Base-by-base conservation (phyloP, 2,797 vertebrate genomes). In the Pseudomugil gertrudae region DNA sequence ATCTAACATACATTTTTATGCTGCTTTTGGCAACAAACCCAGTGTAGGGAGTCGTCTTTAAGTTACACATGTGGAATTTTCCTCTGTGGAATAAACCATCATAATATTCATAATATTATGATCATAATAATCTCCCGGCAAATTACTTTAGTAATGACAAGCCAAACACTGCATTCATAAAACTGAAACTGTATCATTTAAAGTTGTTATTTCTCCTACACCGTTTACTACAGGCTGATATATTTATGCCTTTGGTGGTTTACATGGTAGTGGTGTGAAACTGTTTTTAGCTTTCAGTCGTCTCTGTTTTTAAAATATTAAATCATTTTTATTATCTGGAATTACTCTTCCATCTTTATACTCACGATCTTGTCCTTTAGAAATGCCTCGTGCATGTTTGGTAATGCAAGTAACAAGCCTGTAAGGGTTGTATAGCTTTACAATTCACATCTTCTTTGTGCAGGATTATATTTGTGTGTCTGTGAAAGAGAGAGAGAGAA, bases 231-330 rank as follows among this genome's bases (percentile, higher is more conserved):
- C 62, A 54, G 29, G 59, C 48, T 35, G 58, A 40, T 63, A 27
- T 36, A 56, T 68, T 29, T 45, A 30, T 8, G 21, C 56, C 40
- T 80, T 56, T 57, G 33, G 57, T 64, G 58, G 35, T 72, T 52
- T 40, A 9, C 72, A 55, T 29, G n/a, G 21, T 60, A 70, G 72
- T 71, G 17, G 54, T 51, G 35, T 57, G 24, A 74, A 66, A 66
- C 9, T 0, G 14, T 9, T 40, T 33, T 59, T 50, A 62, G 19
- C 19, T 45, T 32, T 30, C 36, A 40, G 40, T 8, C 21, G 27
- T 21, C 0, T n/a, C 17, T 40, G 3, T 40, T 43, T 43, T 43
- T 43, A 6, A 43, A 43, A 1, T 5, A 23, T 13, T 48, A 4
- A 53, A 45, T 21, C 9, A 21, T 45, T 45, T 45, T n/a, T 19